Evolutionary conservation across 1,140 invertebrate genomes (phyloP).

Genomic region (Drosophila mojavensis): DNA sequence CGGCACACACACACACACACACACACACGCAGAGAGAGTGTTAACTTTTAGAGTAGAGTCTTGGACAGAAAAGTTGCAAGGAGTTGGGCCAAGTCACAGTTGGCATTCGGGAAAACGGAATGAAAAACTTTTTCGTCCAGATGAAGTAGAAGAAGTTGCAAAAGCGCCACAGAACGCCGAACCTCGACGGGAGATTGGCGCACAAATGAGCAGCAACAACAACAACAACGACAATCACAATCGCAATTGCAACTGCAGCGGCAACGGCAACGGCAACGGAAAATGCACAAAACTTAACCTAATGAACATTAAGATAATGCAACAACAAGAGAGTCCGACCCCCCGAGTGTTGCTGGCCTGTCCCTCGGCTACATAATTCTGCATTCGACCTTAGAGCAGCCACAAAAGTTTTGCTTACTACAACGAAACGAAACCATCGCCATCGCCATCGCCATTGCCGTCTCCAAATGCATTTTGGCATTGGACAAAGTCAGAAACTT

Average conservation of each 20-base stretch:
- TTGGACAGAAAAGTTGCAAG: constrained; percentile 59
- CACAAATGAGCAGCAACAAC: constrained; percentile 66
- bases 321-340: constrained; percentile 54
- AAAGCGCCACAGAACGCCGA: constrained; percentile 33
- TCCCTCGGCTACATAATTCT: constrained; percentile 54
- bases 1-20: constrained; percentile 19
- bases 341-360: constrained; percentile 8
- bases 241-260: constrained; percentile 27
- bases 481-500: constrained; percentile 71
- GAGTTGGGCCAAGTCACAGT: constrained; percentile 24
- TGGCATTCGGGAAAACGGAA: constrained; percentile 60
- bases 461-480: constrained; percentile 53
- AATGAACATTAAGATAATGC: constrained; percentile 83
- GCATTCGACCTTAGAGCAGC: constrained; percentile 63
- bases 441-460: not conserved
- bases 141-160: constrained; percentile 61
- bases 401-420: constrained; percentile 72
- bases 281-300: constrained; percentile 81
- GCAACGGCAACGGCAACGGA: constrained; percentile 48
- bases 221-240: too few relatives aligned
- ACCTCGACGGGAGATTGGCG: constrained; percentile 73
- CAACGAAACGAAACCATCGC: constrained; percentile 16
- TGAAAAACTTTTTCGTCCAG: constrained; percentile 59
- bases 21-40: constrained; percentile 6
- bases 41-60: constrained; percentile 33